Conservation (phyloP, 2,113 vertebrate genomes). For the Oncorhynchus keta region DNA sequence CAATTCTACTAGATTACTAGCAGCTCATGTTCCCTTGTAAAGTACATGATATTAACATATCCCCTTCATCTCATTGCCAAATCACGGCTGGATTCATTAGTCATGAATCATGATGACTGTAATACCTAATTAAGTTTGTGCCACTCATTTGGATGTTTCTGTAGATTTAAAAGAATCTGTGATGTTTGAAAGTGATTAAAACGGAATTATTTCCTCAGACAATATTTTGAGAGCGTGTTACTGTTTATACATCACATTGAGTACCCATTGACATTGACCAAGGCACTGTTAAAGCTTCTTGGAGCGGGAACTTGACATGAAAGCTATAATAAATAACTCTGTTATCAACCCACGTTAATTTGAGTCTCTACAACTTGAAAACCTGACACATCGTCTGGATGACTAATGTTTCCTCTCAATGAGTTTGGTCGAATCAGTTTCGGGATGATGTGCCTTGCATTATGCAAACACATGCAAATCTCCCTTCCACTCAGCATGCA, state of each 20-base stretch:
- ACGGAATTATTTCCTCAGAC: slow-evolving; percentile 50
- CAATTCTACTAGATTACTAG: slow-evolving; percentile 33
- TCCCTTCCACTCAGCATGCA: slow-evolving; percentile 2
- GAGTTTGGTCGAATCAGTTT: slow-evolving; percentile 50
- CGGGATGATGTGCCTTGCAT: slow-evolving; percentile 51
- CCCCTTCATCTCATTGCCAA: slow-evolving; percentile 58
- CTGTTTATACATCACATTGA: slow-evolving; percentile 48
- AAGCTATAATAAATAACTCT: slow-evolving; percentile 46
- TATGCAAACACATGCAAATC: slow-evolving; percentile 46
- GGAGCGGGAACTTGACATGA: slow-evolving; percentile 37
- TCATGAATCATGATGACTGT: slow-evolving; percentile 57
- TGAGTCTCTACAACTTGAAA: slow-evolving; percentile 36
- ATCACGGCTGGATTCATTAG: slow-evolving; percentile 60
- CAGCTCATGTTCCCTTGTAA: slow-evolving; percentile 15
- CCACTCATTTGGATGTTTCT: slow-evolving; percentile 58
- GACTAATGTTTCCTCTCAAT: slow-evolving; percentile 51
- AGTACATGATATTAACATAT: slow-evolving; percentile 38
- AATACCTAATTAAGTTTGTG: slow-evolving; percentile 68
- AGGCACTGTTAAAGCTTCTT: slow-evolving; percentile 12
- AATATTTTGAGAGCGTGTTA: slow-evolving; percentile 35
- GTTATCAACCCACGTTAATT: neutral
- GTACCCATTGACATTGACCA: slow-evolving; percentile 26
- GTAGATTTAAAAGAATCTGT: slow-evolving; percentile 65
- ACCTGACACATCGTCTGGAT: slow-evolving; percentile 43
- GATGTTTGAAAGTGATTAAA: slow-evolving; percentile 70